These are phyloP conservation scores for Dynastes grantii DNA, from an alignment of 2,888 invertebrate genomes.

Conservation along the genomic window DNA sequence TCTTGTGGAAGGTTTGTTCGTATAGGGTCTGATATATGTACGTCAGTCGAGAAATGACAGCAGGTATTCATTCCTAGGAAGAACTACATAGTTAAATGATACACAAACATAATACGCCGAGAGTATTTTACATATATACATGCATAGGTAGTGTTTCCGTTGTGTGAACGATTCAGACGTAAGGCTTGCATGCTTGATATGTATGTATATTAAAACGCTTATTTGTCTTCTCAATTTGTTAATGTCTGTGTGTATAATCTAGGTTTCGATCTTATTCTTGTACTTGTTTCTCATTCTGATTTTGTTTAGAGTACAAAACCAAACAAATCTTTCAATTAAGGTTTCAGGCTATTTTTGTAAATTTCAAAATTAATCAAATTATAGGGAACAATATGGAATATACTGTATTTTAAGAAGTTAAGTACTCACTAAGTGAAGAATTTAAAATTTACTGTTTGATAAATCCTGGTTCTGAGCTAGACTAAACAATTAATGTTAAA, in stretches of 20 bases:
- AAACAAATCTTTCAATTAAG: background rate
- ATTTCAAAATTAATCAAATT: background rate
- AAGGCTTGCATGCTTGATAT: background rate
- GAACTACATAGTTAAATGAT: conserved; percentile 21
- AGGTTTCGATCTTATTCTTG: background rate
- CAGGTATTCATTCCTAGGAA: conserved; percentile 26
- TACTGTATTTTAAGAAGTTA: no score
- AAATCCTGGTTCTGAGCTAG: no score
- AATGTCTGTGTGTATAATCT: background rate
- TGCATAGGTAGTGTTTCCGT: conserved; percentile 9
- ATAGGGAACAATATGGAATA: no score
- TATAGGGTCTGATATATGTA: conserved; percentile 22
- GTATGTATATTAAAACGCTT: background rate
- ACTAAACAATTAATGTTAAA: no score
- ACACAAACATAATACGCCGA: conserved; percentile 2
- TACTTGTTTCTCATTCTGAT: background rate
- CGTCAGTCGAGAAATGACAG: conserved; percentile 27
- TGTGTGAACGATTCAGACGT: background rate
- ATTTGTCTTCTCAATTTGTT: background rate
- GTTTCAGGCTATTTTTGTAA: background rate
- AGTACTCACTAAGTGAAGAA: no score
- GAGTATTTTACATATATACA: background rate
- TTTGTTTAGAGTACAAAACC: no score
- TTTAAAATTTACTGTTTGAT: no score
- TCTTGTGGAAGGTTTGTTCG: conserved; percentile 25